phyloP scores from a whole-genome alignment of 2,888 invertebrate species.

The Oligia fasciuncula region DNA sequence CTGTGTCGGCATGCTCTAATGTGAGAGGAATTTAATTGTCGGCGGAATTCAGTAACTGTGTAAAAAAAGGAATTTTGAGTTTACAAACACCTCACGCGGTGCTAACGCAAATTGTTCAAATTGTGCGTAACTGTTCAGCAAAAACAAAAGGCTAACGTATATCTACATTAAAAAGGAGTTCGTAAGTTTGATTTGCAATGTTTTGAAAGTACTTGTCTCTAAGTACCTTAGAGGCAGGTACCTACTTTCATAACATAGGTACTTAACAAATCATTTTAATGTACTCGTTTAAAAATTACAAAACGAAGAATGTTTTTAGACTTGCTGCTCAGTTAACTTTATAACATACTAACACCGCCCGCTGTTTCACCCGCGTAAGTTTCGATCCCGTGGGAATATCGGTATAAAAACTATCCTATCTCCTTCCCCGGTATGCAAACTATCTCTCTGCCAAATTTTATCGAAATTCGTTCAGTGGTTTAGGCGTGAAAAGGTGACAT shows the following conservation, averaged over 20 bases:
- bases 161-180: neutral
- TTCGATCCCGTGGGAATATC: no score
- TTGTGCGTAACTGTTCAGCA: neutral
- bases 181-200: neutral
- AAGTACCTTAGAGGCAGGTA: neutral
- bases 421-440: no score
- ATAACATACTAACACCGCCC: no score
- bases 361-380: no score
- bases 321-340: neutral
- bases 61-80: neutral
- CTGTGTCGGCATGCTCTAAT: conserved; percentile 20
- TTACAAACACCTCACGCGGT: neutral
- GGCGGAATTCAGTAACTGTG: conserved; percentile 11
- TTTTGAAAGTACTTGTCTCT: neutral
- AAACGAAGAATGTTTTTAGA: neutral
- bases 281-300: neutral
- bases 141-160: neutral
- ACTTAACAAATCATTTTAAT: neutral
- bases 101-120: neutral
- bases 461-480: no score
- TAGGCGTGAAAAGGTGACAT: no score
- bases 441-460: no score
- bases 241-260: neutral
- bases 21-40: conserved; percentile 38
- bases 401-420: no score